Evolutionary conservation across 2,113 vertebrate genomes (phyloP), one percentile per base, ranked within the genome.

Genomic region (Gadus macrocephalus): DNA sequence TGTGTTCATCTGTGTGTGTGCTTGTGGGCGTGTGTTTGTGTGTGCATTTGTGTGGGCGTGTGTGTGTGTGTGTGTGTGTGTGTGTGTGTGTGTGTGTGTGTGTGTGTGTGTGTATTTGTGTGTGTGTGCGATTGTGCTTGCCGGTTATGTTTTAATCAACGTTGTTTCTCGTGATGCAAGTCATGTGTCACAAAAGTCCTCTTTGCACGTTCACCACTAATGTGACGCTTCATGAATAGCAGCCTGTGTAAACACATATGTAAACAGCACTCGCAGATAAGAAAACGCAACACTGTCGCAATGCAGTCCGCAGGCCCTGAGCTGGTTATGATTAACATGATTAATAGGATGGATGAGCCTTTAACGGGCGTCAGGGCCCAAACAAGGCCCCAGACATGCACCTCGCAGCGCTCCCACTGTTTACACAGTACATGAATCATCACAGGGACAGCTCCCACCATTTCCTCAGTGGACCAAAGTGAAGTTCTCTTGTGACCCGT

Each of bases 321-420:
- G 72, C 72, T 70, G 35, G 66, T 81, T 78, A 62, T 64, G 80
- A 73, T 82, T 74, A 80, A 66, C 38, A 31, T 74, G 81, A 88
- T 88, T 89, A 82, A 90, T 87, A 77, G 76, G 72, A 49, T 53
- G 78, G 77, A 88, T 86, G 87, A 77, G 77, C 70, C 74, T 82
- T 85, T 85, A 80, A 85, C 76, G 76, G 85, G 90, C 83, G 84
- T 87, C 88, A 86, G 80, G 79, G 78, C 82, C 86, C 84, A 83
- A 88, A 77, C 66, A 0, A 80, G 85, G 86, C 84, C 79, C 87
- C 86, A 88, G 81, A 72, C 83, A 8, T 72, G 65, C 72, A 71
- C 64, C 55, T 25, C 73, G 72, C 60, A 75, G 61, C 75, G 73
- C 1, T 61, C 53, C 80, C 64, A 62, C 25, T n/a, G 68, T 53